Percentiles rank a stretch among this genome's conserved stretches.
phyloP scores from a whole-genome alignment of 2,888 invertebrate genomes.

The Diloba caeruleocephala region DNA sequence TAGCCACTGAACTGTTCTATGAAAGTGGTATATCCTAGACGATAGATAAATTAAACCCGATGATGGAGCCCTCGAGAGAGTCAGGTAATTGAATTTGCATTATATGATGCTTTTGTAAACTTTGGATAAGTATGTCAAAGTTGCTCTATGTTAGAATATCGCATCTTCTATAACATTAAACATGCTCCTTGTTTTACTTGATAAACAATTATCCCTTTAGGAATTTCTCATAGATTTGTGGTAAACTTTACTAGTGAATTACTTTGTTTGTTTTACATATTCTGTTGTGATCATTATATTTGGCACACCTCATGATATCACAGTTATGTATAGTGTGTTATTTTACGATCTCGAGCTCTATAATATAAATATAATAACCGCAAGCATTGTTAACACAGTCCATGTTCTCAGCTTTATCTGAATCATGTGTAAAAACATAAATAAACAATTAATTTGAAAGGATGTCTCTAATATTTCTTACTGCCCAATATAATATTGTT shows the following conservation, averaged over 20 bases:
- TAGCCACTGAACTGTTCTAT: conserved; percentile 83
- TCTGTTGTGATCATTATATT: conserved; percentile 12
- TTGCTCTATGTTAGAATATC: conserved; percentile 1
- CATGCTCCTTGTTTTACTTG: conserved; percentile 38
- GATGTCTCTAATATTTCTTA: no score
- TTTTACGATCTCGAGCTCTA: conserved; percentile 8
- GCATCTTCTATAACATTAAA: conserved; percentile 1
- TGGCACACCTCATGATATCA: conserved; percentile 17
- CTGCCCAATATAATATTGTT: no score
- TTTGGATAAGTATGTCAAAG: conserved; percentile 24
- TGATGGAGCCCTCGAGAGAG: conserved; percentile 87
- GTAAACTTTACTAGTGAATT: neutral
- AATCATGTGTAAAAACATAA: no score
- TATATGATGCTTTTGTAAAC: conserved; percentile 4
- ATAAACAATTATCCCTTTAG: conserved; percentile 45
- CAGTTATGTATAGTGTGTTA: conserved; percentile 13
- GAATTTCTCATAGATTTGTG: conserved; percentile 9
- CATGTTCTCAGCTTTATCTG: conserved; percentile 1
- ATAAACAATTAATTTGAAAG: no score
- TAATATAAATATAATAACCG: conserved; percentile 6
- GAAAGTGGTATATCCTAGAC: conserved; percentile 80
- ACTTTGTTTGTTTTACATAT: conserved; percentile 10
- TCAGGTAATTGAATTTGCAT: conserved; percentile 73
- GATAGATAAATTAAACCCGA: conserved; percentile 72
- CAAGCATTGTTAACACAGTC: conserved; percentile 1